Evolutionary conservation across 2,113 vertebrate species (phyloP).

Genomic region (Clarias gariepinus): DNA sequence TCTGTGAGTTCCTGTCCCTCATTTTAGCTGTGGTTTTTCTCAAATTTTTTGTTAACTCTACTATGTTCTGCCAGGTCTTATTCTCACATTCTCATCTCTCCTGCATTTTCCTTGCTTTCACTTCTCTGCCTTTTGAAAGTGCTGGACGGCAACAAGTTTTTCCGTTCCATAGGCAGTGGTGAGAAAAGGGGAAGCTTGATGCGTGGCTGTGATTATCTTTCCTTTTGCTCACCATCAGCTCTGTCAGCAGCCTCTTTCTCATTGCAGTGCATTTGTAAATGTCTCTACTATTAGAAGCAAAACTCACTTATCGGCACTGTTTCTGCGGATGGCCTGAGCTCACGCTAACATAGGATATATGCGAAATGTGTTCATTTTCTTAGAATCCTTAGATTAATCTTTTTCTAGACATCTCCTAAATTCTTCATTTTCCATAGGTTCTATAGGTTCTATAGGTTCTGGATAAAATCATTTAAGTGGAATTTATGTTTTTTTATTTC

Average conservation of each 20-base stretch:
- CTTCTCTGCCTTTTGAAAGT: constrained; percentile 55
- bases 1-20: constrained; percentile 10
- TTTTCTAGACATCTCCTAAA: not conserved
- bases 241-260: constrained; percentile 66
- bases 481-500: not conserved
- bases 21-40: constrained; percentile 19
- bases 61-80: constrained; percentile 34
- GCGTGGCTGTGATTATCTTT: constrained; percentile 71
- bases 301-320: constrained; percentile 53
- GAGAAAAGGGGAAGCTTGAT: constrained; percentile 63
- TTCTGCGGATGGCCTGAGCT: constrained; percentile 29
- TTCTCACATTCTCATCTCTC: constrained; percentile 41
- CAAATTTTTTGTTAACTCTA: constrained; percentile 30
- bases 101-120: constrained; percentile 37
- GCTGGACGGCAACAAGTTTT: constrained; percentile 69
- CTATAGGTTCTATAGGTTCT: not conserved
- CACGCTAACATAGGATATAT: not conserved
- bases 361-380: not conserved
- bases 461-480: not conserved
- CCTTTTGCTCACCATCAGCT: constrained; percentile 66
- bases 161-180: constrained; percentile 67
- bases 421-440: not conserved
- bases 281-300: constrained; percentile 45
- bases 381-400: not conserved
- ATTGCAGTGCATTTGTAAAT: constrained; percentile 44